Percentiles rank a stretch among this genome's conserved stretches.
These are phyloP conservation scores for Patagioenas fasciata DNA, from an alignment of 2,113 vertebrate species.

Conservation along the genomic window DNA sequence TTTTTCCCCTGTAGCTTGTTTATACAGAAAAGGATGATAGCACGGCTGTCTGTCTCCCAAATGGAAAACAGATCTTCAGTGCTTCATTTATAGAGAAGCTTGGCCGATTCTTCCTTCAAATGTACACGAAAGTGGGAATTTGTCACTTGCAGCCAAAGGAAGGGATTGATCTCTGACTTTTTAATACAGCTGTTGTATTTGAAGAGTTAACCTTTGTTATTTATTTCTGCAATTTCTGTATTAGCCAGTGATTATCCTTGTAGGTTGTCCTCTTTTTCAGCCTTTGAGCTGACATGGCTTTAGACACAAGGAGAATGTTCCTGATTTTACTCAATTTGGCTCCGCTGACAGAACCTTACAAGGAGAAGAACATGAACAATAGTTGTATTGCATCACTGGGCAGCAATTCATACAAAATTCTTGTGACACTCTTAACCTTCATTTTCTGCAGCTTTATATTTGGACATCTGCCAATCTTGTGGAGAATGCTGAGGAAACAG, in stretches of 20 bases:
- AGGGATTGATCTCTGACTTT: neutral
- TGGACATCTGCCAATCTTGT: constrained; percentile 73
- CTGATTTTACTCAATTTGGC: neutral
- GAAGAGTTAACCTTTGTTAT: neutral
- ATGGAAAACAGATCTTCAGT: neutral
- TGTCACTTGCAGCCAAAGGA: neutral
- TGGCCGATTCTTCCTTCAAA: neutral
- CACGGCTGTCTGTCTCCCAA: neutral
- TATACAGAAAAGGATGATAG: neutral
- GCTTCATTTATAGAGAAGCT: neutral
- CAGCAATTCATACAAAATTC: neutral
- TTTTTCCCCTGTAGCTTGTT: neutral
- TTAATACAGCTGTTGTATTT: neutral
- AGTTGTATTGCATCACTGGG: neutral
- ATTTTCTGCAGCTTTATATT: constrained; percentile 75
- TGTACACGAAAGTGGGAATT: neutral
- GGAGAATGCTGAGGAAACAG: constrained; percentile 53
- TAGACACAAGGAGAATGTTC: neutral
- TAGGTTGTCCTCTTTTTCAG: neutral
- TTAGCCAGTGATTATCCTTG: neutral
- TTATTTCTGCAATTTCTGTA: neutral
- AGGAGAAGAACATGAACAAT: neutral
- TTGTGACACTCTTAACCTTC: neutral
- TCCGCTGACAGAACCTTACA: neutral
- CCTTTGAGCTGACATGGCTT: neutral